Base-by-base conservation (phyloP, 2,113 vertebrate species). In the Hippocampus mohnikei region DNA sequence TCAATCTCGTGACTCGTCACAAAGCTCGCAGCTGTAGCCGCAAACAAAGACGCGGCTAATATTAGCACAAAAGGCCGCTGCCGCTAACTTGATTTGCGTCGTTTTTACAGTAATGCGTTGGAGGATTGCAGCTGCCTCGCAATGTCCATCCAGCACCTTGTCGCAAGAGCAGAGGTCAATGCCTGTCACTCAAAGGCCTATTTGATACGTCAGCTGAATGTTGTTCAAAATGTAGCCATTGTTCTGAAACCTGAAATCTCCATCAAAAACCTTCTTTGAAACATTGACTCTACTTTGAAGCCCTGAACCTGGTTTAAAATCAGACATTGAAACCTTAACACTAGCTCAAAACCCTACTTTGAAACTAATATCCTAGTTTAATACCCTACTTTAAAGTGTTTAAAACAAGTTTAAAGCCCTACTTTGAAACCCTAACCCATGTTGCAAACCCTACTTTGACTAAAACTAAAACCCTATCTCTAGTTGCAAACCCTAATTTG, bases 101-200 rank as follows among this genome's bases (percentile, higher is more conserved):
- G 74, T 82, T 85, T 83, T 81, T 85, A 82, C 86, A 83, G 84
- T 87, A 71, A 84, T 85, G 81, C 16, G 69, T 71, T 67, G 70
- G 27, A 62, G 58, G 72, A 27, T 64, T n/a, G 80, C 88, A 88
- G 82, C 84, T 89, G 89, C 63, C 80, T 73, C 75, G 72, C 67
- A 80, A 79, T 69, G 71, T 66, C 70, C 64, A 7, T 8, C 25
- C 2, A 9, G 61, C 0, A 48, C 81, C 84, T 87, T 87, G 88
- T 86, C 78, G 79, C 3, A 41, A 78, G 83, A 66, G 75, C 11
- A 80, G 73, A 84, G 85, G 87, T 87, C 84, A 48, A 27, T 11
- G 75, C 68, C 68, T 20, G 81, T 81, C 85, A 74, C 44, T 85
- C 81, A 61, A 33, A 18, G 7, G 67, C 82, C 84, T 27, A 33